phyloP scores from a whole-genome alignment of 2,797 vertebrate genomes.

The Geotria australis region DNA sequence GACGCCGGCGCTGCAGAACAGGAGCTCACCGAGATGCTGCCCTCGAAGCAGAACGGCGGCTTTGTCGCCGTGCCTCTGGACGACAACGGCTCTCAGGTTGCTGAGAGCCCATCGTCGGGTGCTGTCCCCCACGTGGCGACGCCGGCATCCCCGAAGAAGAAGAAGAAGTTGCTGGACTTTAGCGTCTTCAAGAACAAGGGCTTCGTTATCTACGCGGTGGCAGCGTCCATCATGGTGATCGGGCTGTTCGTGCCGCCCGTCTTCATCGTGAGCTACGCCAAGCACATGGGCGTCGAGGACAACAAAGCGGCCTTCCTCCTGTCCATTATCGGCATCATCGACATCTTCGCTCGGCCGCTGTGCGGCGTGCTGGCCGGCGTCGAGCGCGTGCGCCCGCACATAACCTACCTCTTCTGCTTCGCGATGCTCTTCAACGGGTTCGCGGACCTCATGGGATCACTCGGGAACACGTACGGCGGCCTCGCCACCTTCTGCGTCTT shows the following conservation, averaged over 20 bases:
- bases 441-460: constrained; percentile 48
- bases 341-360: constrained; percentile 60
- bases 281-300: constrained; percentile 42
- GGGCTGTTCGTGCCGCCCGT: constrained; percentile 80
- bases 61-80: background rate
- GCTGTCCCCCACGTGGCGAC: background rate
- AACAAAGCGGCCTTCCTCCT: constrained; percentile 57
- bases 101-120: too few relatives aligned
- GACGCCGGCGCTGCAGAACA: background rate
- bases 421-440: constrained; percentile 63
- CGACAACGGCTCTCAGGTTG: background rate
- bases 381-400: constrained; percentile 44
- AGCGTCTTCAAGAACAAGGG: constrained; percentile 46
- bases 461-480: constrained; percentile 19
- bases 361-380: constrained; percentile 50
- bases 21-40: constrained; percentile 18
- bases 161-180: constrained; percentile 45
- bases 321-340: constrained; percentile 53
- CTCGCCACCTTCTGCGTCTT: constrained; percentile 67
- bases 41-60: constrained; percentile 3
- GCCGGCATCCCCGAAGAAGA: constrained; percentile 3
- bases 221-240: constrained; percentile 69
- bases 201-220: constrained; percentile 46
- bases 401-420: constrained; percentile 66
- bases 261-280: constrained; percentile 73